A percentile compares a stretch with the other conserved stretches of the same genome.
These are phyloP conservation scores for Crotalus viridis DNA, from an alignment of 2,113 vertebrate species.

Conservation along the genomic window DNA sequence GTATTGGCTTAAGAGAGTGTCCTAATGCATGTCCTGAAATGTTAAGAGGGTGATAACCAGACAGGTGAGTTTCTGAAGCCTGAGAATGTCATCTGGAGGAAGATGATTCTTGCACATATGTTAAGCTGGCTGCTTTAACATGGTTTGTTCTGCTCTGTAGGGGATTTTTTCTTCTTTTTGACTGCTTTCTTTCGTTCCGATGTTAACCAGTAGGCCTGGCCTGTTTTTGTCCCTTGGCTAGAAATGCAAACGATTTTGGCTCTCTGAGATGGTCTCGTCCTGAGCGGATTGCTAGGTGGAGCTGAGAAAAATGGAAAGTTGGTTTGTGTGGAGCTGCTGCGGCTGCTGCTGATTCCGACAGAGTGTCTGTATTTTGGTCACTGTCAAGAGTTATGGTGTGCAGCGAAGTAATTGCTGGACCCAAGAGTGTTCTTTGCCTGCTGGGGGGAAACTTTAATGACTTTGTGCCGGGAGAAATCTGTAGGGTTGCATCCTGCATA, in stretches of 20 bases:
- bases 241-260: not conserved
- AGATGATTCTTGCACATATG: not conserved
- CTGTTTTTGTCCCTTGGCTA: not conserved
- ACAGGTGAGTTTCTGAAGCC: not conserved
- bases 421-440: constrained; percentile 37
- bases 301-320: not conserved
- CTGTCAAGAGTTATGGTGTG: constrained; percentile 47
- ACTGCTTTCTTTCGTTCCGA: not conserved
- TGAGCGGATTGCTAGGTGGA: not conserved
- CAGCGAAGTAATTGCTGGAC: constrained; percentile 43
- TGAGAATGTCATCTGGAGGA: not conserved
- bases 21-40: not conserved
- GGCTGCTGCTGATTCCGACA: not conserved
- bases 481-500: not conserved
- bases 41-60: not conserved
- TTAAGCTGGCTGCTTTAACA: not conserved
- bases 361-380: constrained; percentile 54
- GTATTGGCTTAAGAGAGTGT: not conserved
- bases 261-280: not conserved
- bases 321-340: not conserved
- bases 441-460: constrained; percentile 35
- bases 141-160: not conserved
- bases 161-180: not conserved
- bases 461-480: not conserved
- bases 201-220: not conserved